Evolutionary conservation across 2,113 vertebrate genomes (phyloP), one percentile per base, ranked within the genome.

Genomic region (Chloroceryle aenea): DNA sequence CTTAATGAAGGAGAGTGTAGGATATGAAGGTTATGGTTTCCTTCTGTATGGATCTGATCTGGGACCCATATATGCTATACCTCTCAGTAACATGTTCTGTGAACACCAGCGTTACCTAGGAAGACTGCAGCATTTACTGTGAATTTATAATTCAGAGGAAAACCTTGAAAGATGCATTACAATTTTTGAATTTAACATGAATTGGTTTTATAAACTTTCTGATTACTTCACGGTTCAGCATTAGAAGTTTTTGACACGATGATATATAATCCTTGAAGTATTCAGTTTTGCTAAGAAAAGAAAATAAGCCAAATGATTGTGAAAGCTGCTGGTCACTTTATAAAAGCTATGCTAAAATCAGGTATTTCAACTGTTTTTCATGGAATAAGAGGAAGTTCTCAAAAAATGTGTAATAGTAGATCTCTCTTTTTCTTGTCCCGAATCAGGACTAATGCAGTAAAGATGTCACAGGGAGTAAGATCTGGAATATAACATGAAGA

Each of bases 301-400:
- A 80, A 55, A 90, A 59, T 56, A 89, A 89, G 9, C 10, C 32
- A 88, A 68, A 80, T 34, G 1, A 45, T 29, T 77, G 50, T 66
- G 80, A 92, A 93, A 88, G 7, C 21, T 90, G 19, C 16, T 53
- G n/a, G 18, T 74, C 84, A 55, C 61, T 90, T 96, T 71, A 67
- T 50, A 88, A 86, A 92, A 92, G 12, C 34, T 45, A 43, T 74
- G 84, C 42, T 74, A 36, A 90, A 85, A 20, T 48, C 17, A 85
- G 34, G 42, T 67, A 9, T 74, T 93, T 80, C 55, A 74, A 55
- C 47, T 55, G 9, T 40, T 86, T 17, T 29, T 80, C 23, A 14
- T 30, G 5, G 72, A 96, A 64, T 55, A 64, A 62, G 26, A 84
- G 27, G 22, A 75, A 75, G 66, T 59, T 85, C 42, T 75, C 29